These are phyloP conservation scores for Parnassius smintheus DNA, from an alignment of 2,888 invertebrate species.

Conservation along the genomic window DNA sequence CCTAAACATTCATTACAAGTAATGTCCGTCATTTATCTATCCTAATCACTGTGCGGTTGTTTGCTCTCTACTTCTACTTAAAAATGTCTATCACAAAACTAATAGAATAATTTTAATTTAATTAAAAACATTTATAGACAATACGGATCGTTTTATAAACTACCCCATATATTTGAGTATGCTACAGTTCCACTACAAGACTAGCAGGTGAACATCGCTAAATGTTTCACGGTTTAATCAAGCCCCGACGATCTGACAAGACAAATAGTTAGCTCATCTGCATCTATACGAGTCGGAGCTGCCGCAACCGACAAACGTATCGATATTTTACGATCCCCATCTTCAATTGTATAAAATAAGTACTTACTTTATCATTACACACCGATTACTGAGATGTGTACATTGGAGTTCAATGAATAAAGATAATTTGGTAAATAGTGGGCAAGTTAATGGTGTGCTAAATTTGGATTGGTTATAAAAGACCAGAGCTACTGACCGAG, in stretches of 20 bases:
- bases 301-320: conserved; percentile 55
- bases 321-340: conserved; percentile 52
- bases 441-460: conserved; percentile 21
- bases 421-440: neutral
- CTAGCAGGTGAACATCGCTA: conserved; percentile 62
- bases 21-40: conserved; percentile 80
- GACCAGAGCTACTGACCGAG: conserved; percentile 45
- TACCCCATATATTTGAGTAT: conserved; percentile 7
- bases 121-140: neutral
- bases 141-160: conserved; percentile 9
- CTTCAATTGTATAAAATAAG: conserved; percentile 38
- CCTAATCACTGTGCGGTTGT: conserved; percentile 73
- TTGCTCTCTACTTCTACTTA: conserved; percentile 35
- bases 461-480: conserved; percentile 40
- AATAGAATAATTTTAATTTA: conserved; percentile 20
- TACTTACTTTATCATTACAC: conserved; percentile 20
- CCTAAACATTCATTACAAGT: conserved; percentile 81
- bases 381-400: conserved; percentile 12
- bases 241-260: conserved; percentile 75
- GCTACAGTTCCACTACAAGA: conserved; percentile 37
- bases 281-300: conserved; percentile 76
- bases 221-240: conserved; percentile 80
- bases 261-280: conserved; percentile 80
- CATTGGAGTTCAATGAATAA: conserved; percentile 7
- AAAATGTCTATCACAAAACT: conserved; percentile 21